Evolutionary conservation across 2,113 vertebrate species (phyloP).

Genomic region (Oreochromis aureus): DNA sequence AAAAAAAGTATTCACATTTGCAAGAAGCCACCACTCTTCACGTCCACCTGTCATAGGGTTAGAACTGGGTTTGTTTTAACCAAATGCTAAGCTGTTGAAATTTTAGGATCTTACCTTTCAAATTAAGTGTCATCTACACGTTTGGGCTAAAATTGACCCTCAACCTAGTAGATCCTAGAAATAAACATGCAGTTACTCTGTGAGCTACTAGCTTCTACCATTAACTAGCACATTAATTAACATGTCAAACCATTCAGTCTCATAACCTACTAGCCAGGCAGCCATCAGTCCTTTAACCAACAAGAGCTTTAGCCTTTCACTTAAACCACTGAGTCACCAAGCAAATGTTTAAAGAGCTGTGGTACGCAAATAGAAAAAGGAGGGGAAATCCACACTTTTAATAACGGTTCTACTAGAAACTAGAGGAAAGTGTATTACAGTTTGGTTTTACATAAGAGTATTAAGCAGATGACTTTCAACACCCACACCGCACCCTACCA

Average conservation of each 20-base stretch:
- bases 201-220: background rate
- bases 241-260: background rate
- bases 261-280: background rate
- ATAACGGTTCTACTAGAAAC: slow-evolving; percentile 50
- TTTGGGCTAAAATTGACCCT: background rate
- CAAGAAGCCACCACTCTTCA: background rate
- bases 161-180: background rate
- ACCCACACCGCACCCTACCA: background rate
- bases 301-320: background rate
- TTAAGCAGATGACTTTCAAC: slow-evolving; percentile 70
- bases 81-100: background rate
- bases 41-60: background rate
- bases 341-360: background rate
- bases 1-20: background rate
- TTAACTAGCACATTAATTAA: background rate
- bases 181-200: background rate
- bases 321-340: background rate
- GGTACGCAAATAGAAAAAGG: background rate
- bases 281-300: background rate
- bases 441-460: slow-evolving; percentile 75
- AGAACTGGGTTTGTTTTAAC: background rate
- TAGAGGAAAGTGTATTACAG: slow-evolving; percentile 63
- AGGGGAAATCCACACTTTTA: slow-evolving; percentile 55
- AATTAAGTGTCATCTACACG: background rate
- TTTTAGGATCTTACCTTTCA: background rate